A percentile compares a stretch with the other conserved stretches of the same genome.
Conservation (phyloP, 2,113 vertebrate genomes). For the Edolisoma coerulescens region DNA sequence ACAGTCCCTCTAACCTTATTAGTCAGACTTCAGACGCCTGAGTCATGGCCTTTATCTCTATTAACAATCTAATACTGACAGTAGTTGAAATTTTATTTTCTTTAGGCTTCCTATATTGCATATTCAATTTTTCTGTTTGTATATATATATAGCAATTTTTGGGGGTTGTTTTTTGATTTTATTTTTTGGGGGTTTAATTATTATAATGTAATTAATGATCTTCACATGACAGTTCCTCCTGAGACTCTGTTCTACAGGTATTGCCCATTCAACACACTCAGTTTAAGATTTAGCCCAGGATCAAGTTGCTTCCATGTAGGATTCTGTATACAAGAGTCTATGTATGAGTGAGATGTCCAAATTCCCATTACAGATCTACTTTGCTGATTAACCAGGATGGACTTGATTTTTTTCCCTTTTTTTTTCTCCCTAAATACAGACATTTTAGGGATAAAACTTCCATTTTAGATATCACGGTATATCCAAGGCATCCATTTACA, state of each 20-base stretch:
- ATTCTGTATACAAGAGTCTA: not conserved
- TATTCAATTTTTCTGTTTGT: not conserved
- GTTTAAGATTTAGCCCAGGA: not conserved
- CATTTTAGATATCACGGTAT: not conserved
- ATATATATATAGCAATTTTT: no score
- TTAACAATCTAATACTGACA: not conserved
- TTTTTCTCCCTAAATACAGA: not conserved
- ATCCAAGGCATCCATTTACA: not conserved
- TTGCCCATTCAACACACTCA: not conserved
- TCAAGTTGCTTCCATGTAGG: not conserved
- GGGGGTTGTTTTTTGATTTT: not conserved
- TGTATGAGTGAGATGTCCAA: not conserved
- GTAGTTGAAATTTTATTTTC: not conserved
- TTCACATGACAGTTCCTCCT: not conserved
- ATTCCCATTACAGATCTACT: not conserved
- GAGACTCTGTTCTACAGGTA: not conserved
- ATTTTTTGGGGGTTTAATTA: not conserved
- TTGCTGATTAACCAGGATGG: not conserved
- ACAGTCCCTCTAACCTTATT: not conserved
- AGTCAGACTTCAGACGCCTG: not conserved
- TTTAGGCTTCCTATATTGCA: not conserved
- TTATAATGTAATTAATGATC: not conserved
- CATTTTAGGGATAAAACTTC: not conserved
- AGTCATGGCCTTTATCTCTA: not conserved
- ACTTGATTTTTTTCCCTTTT: rapidly evolving